phyloP scores from a whole-genome alignment of 2,113 vertebrate genomes.

The Rhinolophus ferrumequinum region DNA sequence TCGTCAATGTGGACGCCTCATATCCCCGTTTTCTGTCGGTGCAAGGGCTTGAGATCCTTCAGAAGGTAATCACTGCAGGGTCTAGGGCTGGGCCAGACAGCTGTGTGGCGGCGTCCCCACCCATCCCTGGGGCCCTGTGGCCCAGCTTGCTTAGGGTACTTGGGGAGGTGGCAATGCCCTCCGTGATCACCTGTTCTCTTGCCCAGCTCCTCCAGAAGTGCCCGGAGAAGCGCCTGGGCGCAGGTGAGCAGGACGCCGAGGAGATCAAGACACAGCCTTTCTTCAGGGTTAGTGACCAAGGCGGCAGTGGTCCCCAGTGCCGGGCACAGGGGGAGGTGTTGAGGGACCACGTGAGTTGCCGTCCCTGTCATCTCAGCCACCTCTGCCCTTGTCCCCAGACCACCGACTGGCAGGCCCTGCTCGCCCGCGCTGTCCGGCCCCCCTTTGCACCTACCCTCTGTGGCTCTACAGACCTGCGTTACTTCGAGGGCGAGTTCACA shows the following conservation, averaged over 20 bases:
- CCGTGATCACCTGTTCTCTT: background rate
- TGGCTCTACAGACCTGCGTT: constrained; percentile 89
- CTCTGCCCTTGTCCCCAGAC: constrained; percentile 82
- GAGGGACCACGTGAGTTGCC: accelerated
- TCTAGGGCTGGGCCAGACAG: background rate
- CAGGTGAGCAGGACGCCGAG: constrained; percentile 91
- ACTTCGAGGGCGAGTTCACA: constrained; percentile 95
- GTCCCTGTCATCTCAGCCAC: background rate
- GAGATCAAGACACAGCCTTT: constrained; percentile 95
- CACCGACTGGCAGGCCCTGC: constrained; percentile 92
- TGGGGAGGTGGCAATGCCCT: background rate
- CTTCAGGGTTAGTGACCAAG: constrained; percentile 88
- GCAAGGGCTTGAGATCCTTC: constrained; percentile 91
- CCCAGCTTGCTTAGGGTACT: accelerated
- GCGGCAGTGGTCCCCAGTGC: accelerated
- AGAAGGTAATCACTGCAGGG: constrained; percentile 86
- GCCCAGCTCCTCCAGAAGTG: constrained; percentile 94
- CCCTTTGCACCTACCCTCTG: constrained; percentile 91
- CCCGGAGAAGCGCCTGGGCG: constrained; percentile 93
- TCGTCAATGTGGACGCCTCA: constrained; percentile 93
- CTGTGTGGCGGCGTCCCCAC: background rate
- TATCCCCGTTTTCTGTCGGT: constrained; percentile 91
- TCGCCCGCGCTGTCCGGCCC: constrained; percentile 88
- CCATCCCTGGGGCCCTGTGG: background rate
- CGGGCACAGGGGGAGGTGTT: background rate